phyloP scores from a whole-genome alignment of 2,113 vertebrate genomes.

The Alaudala cheleensis region DNA sequence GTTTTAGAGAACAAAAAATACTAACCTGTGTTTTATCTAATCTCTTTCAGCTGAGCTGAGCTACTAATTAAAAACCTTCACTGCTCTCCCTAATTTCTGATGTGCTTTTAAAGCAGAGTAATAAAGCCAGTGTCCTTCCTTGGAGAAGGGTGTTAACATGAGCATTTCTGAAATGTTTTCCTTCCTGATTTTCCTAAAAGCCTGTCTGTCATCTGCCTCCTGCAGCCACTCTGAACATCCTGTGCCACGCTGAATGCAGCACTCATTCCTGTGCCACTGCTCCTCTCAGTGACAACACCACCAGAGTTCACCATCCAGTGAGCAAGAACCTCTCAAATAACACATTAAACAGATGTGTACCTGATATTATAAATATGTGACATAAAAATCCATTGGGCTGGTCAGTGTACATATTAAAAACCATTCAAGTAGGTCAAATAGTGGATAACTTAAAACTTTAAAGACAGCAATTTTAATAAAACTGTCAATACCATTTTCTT shows the following conservation, averaged over 20 bases:
- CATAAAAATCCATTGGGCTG: slow-evolving; percentile 51
- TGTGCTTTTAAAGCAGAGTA: not conserved
- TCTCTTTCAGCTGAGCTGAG: not conserved
- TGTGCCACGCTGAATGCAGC: not conserved
- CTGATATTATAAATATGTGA: slow-evolving; percentile 39
- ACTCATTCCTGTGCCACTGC: not conserved
- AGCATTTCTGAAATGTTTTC: not conserved
- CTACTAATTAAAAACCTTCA: slow-evolving; percentile 44
- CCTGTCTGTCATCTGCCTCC: not conserved
- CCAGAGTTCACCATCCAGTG: not conserved
- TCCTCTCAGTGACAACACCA: not conserved
- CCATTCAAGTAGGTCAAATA: slow-evolving; percentile 62
- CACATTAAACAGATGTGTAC: slow-evolving; percentile 49
- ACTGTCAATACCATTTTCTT: slow-evolving; percentile 73
- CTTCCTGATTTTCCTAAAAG: not conserved
- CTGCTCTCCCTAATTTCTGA: not conserved
- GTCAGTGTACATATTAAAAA: slow-evolving; percentile 53
- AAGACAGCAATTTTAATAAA: slow-evolving; percentile 78
- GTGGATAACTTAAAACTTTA: slow-evolving; percentile 71
- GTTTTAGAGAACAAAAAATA: slow-evolving; percentile 39
- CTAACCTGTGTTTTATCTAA: slow-evolving; percentile 2
- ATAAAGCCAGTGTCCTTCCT: slow-evolving; percentile 20
- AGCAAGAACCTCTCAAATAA: not conserved
- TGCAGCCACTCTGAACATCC: not conserved
- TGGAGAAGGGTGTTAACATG: not conserved